A percentile compares a stretch with the other conserved stretches of the same genome.
These are phyloP conservation scores for Augochlora pura DNA, from an alignment of 1,140 invertebrate genomes.

Conservation along the genomic window DNA sequence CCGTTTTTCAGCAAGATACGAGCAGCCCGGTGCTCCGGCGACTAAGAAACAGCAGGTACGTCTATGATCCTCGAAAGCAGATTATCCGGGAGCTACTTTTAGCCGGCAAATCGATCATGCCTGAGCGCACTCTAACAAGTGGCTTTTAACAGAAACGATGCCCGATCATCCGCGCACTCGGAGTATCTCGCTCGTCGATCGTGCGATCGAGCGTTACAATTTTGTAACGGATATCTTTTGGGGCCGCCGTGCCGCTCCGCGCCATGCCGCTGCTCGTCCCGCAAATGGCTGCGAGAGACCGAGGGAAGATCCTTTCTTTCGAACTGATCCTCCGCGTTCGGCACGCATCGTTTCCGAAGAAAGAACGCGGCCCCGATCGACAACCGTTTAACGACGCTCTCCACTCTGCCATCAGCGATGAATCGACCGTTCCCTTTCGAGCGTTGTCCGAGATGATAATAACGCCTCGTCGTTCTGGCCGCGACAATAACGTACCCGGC, in stretches of 20 bases:
- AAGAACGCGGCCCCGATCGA: slow-evolving; percentile 17
- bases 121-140: slow-evolving; percentile 76
- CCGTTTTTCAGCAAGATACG: slow-evolving; percentile 17
- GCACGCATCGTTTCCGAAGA: slow-evolving; percentile 28
- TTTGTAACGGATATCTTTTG: slow-evolving; percentile 49
- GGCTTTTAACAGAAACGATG: slow-evolving; percentile 74
- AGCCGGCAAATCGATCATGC: slow-evolving; percentile 75
- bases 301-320: slow-evolving; percentile 1
- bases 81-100: slow-evolving; percentile 72
- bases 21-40: not conserved
- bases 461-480: not conserved
- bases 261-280: slow-evolving; percentile 15
- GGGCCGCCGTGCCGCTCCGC: not conserved
- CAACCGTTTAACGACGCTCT: slow-evolving; percentile 60
- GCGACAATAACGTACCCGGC: not conserved
- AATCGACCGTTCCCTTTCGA: slow-evolving; percentile 10
- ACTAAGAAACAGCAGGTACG: slow-evolving; percentile 55
- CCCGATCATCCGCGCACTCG: slow-evolving; percentile 57
- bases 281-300: not conserved
- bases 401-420: not conserved
- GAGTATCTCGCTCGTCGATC: slow-evolving; percentile 55
- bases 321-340: not conserved
- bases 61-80: slow-evolving; percentile 75
- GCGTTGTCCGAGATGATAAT: not conserved
- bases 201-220: slow-evolving; percentile 64